Evolutionary conservation across 1,140 invertebrate species (phyloP), one percentile per base, ranked within the genome.

Genomic region (Venustaconcha ellipsiformis): DNA sequence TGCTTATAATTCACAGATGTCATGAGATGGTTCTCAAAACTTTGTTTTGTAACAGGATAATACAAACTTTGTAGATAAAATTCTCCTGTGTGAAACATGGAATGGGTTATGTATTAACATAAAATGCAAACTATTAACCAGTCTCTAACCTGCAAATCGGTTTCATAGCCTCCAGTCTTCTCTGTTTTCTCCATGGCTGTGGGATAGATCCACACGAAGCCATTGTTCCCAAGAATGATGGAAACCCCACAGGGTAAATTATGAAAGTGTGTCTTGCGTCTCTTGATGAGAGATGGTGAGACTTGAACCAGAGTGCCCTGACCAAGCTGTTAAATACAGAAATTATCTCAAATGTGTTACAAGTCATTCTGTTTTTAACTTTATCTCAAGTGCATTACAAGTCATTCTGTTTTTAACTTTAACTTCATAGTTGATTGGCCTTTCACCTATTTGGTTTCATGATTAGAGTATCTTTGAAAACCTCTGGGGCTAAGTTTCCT

Each of bases 251-350:
- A 96, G 1, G 95, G 93, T 57, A 99, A 91, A 89, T 95, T 95
- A 86, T 99, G 97, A 87, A 99, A 99, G 90, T 99, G 97, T 63
- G 95, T 97, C 89, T 99, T 99, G 67, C 96, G 93, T 30, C 97
- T 92, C 88, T 96, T 97, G 26, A 99, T 94, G 15, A 99, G 89
- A n/a, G 95, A 95, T 12, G 97, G 95, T 26, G 95, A 95, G 0
- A 99, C 97, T 91, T 96, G 95, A 0, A 99, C 90, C 78, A 99
- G 91, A 26, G 95, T 93, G 14, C 98, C 98, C 90, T 98, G 96
- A 0, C 82, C 89, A 82, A 96, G 93, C 92, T 93, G 93, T 12
- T 96, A 89, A 91, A 94, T 56, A 75, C 5, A 74, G 55, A 58
- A 59, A 3, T 30, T 59, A 5, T 69, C 14, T 59, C 18, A 58